phyloP scores from a whole-genome alignment of 2,113 vertebrate genomes.

The Entelurus aequoreus region DNA sequence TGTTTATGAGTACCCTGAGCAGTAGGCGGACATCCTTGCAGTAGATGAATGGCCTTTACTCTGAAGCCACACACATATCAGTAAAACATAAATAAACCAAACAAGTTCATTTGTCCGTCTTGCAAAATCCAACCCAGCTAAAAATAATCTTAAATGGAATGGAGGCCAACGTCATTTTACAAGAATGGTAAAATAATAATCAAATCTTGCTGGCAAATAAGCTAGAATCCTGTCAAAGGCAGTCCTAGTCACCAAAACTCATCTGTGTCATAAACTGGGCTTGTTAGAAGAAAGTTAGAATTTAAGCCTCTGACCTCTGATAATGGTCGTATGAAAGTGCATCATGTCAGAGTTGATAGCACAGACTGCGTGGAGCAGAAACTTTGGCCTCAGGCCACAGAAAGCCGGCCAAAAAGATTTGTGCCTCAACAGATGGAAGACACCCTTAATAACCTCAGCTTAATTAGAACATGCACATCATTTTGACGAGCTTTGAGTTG shows the following conservation, averaged over 20 bases:
- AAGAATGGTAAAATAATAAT: background rate
- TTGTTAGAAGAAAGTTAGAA: conserved; percentile 13
- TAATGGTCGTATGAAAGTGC: conserved; percentile 1
- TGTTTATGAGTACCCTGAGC: no score
- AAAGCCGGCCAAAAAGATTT: conserved; percentile 22
- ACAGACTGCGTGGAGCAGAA: conserved; percentile 4
- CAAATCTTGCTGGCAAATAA: background rate
- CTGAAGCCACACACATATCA: no score
- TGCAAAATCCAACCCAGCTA: background rate
- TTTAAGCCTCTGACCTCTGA: conserved; percentile 13
- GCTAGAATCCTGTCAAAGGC: background rate
- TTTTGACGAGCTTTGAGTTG: conserved; percentile 20
- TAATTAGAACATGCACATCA: conserved; percentile 24
- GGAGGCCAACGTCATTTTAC: background rate
- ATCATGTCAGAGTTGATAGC: conserved; percentile 24
- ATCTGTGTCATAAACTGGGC: conserved; percentile 18
- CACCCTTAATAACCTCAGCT: conserved; percentile 20
- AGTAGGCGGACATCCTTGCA: no score
- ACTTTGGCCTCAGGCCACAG: background rate
- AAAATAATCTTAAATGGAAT: background rate
- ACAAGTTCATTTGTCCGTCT: background rate
- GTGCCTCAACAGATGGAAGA: conserved; percentile 31
- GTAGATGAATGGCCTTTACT: no score
- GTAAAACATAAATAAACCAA: no score
- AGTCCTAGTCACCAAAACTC: conserved; percentile 24